phyloP scores from a whole-genome alignment of 2,797 vertebrate species.

The Pygocentrus nattereri region DNA sequence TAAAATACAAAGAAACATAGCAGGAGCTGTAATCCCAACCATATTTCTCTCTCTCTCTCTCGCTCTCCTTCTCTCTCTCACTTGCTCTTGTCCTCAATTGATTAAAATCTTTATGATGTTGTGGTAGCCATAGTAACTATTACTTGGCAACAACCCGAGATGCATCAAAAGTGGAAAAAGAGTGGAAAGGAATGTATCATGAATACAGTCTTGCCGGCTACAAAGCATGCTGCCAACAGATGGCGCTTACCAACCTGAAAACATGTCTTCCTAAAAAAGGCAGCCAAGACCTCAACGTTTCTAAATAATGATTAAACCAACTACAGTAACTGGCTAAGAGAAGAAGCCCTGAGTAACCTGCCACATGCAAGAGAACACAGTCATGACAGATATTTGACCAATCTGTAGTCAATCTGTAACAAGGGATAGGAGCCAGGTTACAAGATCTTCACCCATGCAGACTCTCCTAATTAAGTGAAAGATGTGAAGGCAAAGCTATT shows the following conservation, averaged over 20 bases:
- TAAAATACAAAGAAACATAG: conserved; percentile 2
- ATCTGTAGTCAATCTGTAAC: conserved; percentile 9
- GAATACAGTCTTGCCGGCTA: conserved; percentile 8
- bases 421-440: background rate
- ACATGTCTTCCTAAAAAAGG: background rate
- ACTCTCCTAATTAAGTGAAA: background rate
- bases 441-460: too few relatives aligned
- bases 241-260: conserved; percentile 22
- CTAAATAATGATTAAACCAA: conserved; percentile 4
- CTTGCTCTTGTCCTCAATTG: conserved; percentile 33
- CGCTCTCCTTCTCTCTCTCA: background rate
- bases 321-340: background rate
- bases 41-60: background rate
- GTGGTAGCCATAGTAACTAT: conserved; percentile 82
- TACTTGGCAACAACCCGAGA: conserved; percentile 78
- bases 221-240: conserved; percentile 1
- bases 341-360: background rate
- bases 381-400: background rate
- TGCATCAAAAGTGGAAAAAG: conserved; percentile 57
- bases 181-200: conserved; percentile 26
- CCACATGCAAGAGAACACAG: background rate
- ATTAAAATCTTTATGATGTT: conserved; percentile 52
- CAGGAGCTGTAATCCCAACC: conserved; percentile 1
- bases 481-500: too few relatives aligned
- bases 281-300: background rate